Evolutionary conservation across 2,113 vertebrate species (phyloP), one percentile per base, ranked within the genome.

Genomic region (Pseudorhombus dupliciocellatus): DNA sequence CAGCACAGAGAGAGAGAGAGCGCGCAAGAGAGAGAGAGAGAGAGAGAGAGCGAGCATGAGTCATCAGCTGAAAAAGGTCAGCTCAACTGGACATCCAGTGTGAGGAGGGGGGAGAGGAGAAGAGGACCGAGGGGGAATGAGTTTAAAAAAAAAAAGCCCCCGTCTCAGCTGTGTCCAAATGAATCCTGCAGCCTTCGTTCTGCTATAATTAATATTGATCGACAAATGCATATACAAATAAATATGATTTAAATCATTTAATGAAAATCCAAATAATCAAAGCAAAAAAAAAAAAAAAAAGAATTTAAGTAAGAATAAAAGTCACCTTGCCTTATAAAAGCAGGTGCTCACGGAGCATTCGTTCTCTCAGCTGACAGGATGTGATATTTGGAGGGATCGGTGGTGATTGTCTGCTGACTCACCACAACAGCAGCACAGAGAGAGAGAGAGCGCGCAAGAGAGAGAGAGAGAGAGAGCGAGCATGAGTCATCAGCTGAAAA

Each of bases 171-270:
- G 44, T 7, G 44, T n/a, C 8, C 70, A 53, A 70, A 72, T 37
- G 64, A 81, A 44, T n/a, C n/a, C 78, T 75, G 68, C 53, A 80
- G 63, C 58, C 20, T 15, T 16, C 40, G 15, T 70, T 72, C 56
- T 61, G 26, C 73, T 62, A 54, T 83, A 80, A 86, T 91, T 87
- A 78, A 86, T 87, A 90, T 84, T 77, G 86, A 88, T 89, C 81
- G n/a, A n/a, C n/a, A n/a, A n/a, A n/a, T n/a, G n/a, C n/a, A n/a
- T n/a, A n/a, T n/a, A n/a, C n/a, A n/a, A n/a, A n/a, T 20, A 28
- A 16, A 9, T 7, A 56, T 25, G 55, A 12, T 40, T 70, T 54
- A 25, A 46, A 34, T 28, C 5, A 11, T 9, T 2, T 10, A 34
- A 11, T 37, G 34, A 12, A 37, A 37, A 37, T 37, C 10, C 12